A percentile compares a stretch with the other conserved stretches of the same genome.
These are phyloP conservation scores for Cheilosia impressa DNA, from an alignment of 2,888 invertebrate species.

Conservation along the genomic window DNA sequence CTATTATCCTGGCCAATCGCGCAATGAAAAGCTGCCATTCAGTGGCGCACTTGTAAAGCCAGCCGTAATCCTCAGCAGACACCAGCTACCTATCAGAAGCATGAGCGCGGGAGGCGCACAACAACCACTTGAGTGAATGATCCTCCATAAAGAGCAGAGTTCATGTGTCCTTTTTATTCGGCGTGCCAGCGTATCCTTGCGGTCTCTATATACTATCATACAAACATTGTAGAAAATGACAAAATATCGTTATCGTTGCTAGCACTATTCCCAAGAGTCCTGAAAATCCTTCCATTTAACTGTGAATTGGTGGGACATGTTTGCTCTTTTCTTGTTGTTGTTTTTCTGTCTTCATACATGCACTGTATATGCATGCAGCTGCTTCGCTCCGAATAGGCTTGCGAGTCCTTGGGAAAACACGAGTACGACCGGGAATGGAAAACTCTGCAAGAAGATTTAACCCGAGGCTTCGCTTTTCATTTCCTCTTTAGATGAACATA, in stretches of 20 bases:
- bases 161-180: conserved; percentile 56
- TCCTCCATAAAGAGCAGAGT: conserved; percentile 56
- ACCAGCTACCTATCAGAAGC: conserved; percentile 18
- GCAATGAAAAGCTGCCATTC: conserved; percentile 36
- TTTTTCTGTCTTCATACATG: conserved; percentile 4
- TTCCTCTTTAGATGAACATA: conserved; percentile 70
- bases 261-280: conserved; percentile 25
- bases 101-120: conserved; percentile 27
- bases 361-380: conserved; percentile 3
- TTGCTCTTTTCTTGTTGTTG: conserved; percentile 6
- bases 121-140: conserved; percentile 73
- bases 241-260: conserved; percentile 41
- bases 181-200: conserved; percentile 25
- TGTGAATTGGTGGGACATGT: conserved; percentile 67
- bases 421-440: conserved; percentile 23
- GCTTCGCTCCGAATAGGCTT: conserved; percentile 40
- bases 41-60: conserved; percentile 33
- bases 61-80: conserved; percentile 47
- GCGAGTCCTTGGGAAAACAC: conserved; percentile 39
- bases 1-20: conserved; percentile 19
- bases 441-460: conserved; percentile 48
- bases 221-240: conserved; percentile 31
- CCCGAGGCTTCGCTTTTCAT: conserved; percentile 70
- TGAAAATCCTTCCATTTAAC: conserved; percentile 53
- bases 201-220: not conserved